A percentile compares a stretch with the other conserved stretches of the same genome.
These are phyloP conservation scores for Spheniscus humboldti DNA, from an alignment of 2,797 vertebrate species.

Conservation along the genomic window DNA sequence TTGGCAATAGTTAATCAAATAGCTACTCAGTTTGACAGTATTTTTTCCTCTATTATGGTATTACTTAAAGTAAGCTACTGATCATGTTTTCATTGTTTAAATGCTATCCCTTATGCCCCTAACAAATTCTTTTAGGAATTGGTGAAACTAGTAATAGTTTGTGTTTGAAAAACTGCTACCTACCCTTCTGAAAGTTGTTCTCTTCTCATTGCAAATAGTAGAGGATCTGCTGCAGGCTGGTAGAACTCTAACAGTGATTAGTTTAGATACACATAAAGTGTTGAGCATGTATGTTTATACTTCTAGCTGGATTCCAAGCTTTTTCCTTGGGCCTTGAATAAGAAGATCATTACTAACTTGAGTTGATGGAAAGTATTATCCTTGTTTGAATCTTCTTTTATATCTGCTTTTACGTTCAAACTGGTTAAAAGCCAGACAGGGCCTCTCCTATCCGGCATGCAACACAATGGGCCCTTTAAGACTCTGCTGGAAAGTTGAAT, in stretches of 20 bases:
- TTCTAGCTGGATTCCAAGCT: neutral
- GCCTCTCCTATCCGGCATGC: neutral
- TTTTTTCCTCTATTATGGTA: neutral
- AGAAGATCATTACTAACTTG: neutral
- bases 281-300: neutral
- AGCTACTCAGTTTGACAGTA: neutral
- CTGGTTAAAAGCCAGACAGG: neutral
- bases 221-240: neutral
- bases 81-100: neutral
- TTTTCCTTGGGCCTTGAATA: neutral
- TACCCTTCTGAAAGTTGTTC: neutral
- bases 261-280: neutral
- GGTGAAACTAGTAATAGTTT: neutral
- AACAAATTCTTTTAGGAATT: neutral
- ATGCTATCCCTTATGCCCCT: neutral
- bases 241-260: neutral
- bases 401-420: neutral
- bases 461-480: neutral
- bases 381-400: neutral
- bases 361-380: neutral
- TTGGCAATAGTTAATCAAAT: neutral
- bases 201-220: neutral
- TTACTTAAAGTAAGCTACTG: neutral
- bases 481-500: neutral
- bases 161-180: neutral